Percentiles rank a stretch among this genome's conserved stretches.
These are phyloP conservation scores for Dendrophyllia cribrosa DNA, from an alignment of 64 coral and sea anemone genomes.

Conservation along the genomic window DNA sequence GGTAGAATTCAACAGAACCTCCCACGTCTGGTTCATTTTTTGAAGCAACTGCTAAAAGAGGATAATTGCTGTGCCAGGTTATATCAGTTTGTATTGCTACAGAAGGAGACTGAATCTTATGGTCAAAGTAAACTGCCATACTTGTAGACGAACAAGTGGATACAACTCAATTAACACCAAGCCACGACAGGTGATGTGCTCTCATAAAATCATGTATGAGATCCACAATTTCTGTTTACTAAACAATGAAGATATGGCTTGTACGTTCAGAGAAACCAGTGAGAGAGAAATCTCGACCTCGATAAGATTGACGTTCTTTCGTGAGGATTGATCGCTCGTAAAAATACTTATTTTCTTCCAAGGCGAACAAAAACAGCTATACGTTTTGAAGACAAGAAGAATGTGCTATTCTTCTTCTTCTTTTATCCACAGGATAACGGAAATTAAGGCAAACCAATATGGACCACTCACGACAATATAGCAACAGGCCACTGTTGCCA, in stretches of 20 bases:
- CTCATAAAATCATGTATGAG: background rate
- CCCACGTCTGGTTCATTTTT: conserved; percentile 85
- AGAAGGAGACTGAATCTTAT: conserved; percentile 87
- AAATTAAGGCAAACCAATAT: conserved; percentile 32
- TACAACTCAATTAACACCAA: background rate
- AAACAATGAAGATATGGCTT: background rate
- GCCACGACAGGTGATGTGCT: background rate
- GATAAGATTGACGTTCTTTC: too few species aligned
- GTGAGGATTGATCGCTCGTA: background rate
- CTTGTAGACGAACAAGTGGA: background rate
- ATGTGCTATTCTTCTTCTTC: background rate
- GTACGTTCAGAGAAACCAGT: background rate
- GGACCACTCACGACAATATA: background rate
- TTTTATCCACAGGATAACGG: background rate
- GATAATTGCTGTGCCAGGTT: conserved; percentile 85
- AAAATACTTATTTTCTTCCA: background rate
- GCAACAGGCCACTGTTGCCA: background rate
- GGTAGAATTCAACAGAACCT: conserved; percentile 89
- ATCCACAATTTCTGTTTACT: background rate
- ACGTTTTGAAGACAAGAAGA: background rate
- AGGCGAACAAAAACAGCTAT: background rate
- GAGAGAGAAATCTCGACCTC: background rate
- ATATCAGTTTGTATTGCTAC: conserved; percentile 89
- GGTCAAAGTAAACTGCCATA: conserved; percentile 97
- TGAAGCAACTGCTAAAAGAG: conserved; percentile 88